Evolutionary conservation across 2,888 invertebrate genomes (phyloP).

Genomic region (Lithophane leautieri): DNA sequence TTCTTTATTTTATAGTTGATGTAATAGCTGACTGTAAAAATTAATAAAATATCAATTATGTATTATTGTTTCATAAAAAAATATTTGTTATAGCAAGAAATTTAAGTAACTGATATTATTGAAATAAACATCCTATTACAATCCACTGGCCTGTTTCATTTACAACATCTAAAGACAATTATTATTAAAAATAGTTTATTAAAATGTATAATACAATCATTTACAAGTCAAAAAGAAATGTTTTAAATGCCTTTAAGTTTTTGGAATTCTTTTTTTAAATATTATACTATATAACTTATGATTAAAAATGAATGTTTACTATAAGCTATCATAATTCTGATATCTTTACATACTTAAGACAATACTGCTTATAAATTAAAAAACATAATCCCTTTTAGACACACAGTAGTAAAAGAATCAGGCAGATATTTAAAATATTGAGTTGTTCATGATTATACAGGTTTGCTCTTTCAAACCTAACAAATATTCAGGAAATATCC

Average conservation of each 20-base stretch:
- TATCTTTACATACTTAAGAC: conserved; percentile 52
- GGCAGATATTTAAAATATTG: conserved; percentile 41
- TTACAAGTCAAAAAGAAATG: conserved; percentile 65
- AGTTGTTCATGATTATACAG: conserved; percentile 56
- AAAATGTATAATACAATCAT: conserved; percentile 67
- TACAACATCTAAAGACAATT: conserved; percentile 23
- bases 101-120: conserved; percentile 50
- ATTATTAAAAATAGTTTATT: conserved; percentile 68
- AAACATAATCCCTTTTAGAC: conserved; percentile 44
- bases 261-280: conserved; percentile 60
- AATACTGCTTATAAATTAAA: conserved; percentile 66
- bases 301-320: conserved; percentile 47
- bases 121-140: conserved; percentile 54
- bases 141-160: conserved; percentile 17
- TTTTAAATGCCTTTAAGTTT: conserved; percentile 64
- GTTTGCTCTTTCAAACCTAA: conserved; percentile 13
- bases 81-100: conserved; percentile 42
- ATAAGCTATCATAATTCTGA: conserved; percentile 57
- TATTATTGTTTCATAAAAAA: conserved; percentile 46
- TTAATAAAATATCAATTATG: conserved; percentile 17
- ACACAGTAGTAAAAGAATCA: conserved; percentile 39
- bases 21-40: conserved; percentile 14
- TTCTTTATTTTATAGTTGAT: background rate
- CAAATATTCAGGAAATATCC: conserved; percentile 11
- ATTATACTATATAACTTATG: conserved; percentile 50